phyloP scores from a whole-genome alignment of 2,888 invertebrate species.

The Chrysomela aeneicollis region DNA sequence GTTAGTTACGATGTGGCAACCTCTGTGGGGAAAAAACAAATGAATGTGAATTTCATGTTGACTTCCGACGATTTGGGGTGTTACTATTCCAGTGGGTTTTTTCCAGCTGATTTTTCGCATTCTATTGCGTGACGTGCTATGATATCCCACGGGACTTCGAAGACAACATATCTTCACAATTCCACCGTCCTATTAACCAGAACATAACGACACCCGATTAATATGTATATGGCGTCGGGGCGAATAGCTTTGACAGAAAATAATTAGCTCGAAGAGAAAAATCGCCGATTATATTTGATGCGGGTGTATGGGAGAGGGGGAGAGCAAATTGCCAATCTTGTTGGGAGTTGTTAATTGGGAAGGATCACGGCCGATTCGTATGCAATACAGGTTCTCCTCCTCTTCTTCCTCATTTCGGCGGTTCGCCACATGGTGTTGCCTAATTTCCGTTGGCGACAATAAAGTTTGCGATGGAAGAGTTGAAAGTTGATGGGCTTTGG shows the following conservation, averaged over 20 bases:
- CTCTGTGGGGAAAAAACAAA: too few relatives aligned
- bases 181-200: constrained; percentile 26
- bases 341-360: constrained; percentile 60
- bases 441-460: constrained; percentile 18
- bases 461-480: constrained; percentile 7
- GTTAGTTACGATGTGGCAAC: too few relatives aligned
- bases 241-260: constrained; percentile 57
- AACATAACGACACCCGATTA: constrained; percentile 48
- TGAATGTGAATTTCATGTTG: too few relatives aligned
- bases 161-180: constrained; percentile 13
- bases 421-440: constrained; percentile 8
- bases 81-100: too few relatives aligned
- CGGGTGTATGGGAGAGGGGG: constrained; percentile 46
- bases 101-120: neutral
- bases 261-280: constrained; percentile 59
- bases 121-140: neutral
- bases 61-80: too few relatives aligned
- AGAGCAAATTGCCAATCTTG: constrained; percentile 60
- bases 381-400: constrained; percentile 50
- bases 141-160: neutral
- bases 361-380: constrained; percentile 59
- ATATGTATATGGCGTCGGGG: constrained; percentile 54
- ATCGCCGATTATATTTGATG: constrained; percentile 59
- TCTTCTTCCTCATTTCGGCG: constrained; percentile 32
- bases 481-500: too few relatives aligned